These are phyloP conservation scores for Copsychus sechellarum DNA, from an alignment of 2,113 vertebrate species.

Conservation along the genomic window DNA sequence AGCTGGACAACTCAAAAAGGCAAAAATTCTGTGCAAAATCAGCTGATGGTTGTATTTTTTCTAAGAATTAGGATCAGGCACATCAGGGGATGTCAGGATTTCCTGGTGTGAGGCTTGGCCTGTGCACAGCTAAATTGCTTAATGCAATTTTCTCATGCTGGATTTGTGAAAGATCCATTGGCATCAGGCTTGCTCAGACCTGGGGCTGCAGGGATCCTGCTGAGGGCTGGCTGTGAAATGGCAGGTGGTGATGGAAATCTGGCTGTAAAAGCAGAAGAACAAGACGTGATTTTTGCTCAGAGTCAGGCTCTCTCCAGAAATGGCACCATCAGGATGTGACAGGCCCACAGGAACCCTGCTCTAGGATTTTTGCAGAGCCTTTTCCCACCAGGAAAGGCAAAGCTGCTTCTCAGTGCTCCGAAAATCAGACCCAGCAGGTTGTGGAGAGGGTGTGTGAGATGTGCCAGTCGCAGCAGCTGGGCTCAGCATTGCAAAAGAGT, in stretches of 20 bases:
- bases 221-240: not conserved
- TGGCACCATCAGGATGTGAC: too few relatives aligned
- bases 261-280: not conserved
- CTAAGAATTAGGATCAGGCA: not conserved
- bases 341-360: not conserved
- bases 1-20: not conserved
- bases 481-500: not conserved
- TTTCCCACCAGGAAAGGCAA: not conserved
- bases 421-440: not conserved
- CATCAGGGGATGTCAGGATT: not conserved
- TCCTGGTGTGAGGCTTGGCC: not conserved
- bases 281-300: not conserved
- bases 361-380: not conserved
- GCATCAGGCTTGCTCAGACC: not conserved
- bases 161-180: fast-evolving
- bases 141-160: not conserved
- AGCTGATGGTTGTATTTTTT: not conserved
- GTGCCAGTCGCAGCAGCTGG: not conserved
- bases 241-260: not conserved
- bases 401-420: not conserved
- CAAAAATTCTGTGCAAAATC: not conserved
- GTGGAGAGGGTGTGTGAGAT: not conserved
- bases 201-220: not conserved
- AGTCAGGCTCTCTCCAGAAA: not conserved
- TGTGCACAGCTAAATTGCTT: not conserved